Base-by-base conservation (phyloP, 2,888 invertebrate species). In the Heteromyza rotundicornis region DNA sequence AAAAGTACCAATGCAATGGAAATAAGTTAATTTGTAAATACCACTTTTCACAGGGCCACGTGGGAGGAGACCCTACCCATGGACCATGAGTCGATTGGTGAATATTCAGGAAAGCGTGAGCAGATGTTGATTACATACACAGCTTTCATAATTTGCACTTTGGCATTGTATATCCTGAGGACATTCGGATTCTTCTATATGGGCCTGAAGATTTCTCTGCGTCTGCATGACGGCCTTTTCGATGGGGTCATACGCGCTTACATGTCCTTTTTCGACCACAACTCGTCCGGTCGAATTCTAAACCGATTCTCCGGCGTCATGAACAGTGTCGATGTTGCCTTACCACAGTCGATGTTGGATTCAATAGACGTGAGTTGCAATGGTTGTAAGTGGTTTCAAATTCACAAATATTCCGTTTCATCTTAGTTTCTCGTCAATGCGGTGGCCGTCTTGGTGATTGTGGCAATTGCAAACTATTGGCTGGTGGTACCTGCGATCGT, bases 271-370 rank as follows among this genome's bases (percentile, higher is more conserved):
- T 94, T 92, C 83, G 90, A 91, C 73, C 87, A 87, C 67, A 92
- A 92, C 80, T 71, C 80, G 5, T 75, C 85, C 82, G 89, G 89
- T 1, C 85, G 89, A 58, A 89, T 92, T 64, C 81, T 92, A 44
- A 92, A 92, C 81, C 85, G 92, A 53, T 91, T 92, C 78, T 89
- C 91, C 14, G 91, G 91, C 78, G 92, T 92, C 73, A 87, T 91
- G 36, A 88, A 87, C 8, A 86, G 87, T 2, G 81, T 89, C 51
- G 89, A 89, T 70, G 87, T 88, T 61, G 79, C 86, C 12, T 72
- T 89, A 47, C 89, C 89, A 0, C 85, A 86, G 58, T 85, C 87
- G 54, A 81, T 89, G 57, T 82, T 89, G 63, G 89, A 89, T 75
- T 87, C 87, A 47, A 71, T 88, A 5, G 86, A 86, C 71, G 87